Evolutionary conservation across 2,888 invertebrate genomes (phyloP), one percentile per base, ranked within the genome.

Genomic region (Sipha maydis): DNA sequence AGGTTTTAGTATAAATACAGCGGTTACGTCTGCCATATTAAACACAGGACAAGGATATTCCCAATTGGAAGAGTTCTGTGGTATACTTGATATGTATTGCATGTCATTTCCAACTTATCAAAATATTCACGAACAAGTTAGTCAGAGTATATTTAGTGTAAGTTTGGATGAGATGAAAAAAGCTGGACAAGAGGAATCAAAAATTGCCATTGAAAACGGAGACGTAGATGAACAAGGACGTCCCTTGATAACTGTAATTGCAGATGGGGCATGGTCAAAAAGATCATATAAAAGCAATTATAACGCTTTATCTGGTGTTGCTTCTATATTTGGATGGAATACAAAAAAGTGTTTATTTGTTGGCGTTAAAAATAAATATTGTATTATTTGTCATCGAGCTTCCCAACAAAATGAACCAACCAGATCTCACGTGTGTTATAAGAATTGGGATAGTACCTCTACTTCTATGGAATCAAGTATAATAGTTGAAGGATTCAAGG

Each of bases 291-390:
- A 48, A 48, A 48, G 48, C 48, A 48, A 48, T 48, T 48, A 48
- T 48, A 48, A 48, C 11, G 14, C 28, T 25, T 69, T 69, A 69
- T 69, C 69, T 69, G 61, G 61, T 21, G 61, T 61, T 17, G 61
- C 69, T 69, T n/a, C 69, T 3, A 69, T 28, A 69, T 69, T 69
- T 28, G 69, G 69, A 14, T 69, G 28, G 69, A 69, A 69, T 69
- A 69, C 69, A 69, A 31, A 69, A 69, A 69, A 69, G 11, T 69
- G 28, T 69, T 28, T 69, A 69, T 69, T 69, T 69, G 69, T 69
- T 69, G 69, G 69, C 28, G 11, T 69, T 69, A 69, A 69, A 69
- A 69, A 28, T 69, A 69, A 69, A 69, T 69, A 69, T 69, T 69
- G 69, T 28, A 28, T n/a, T n/a, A n/a, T n/a, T n/a, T n/a, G n/a